These are phyloP conservation scores for Piezodorus guildinii DNA, from an alignment of 1,140 invertebrate species.

Conservation along the genomic window DNA sequence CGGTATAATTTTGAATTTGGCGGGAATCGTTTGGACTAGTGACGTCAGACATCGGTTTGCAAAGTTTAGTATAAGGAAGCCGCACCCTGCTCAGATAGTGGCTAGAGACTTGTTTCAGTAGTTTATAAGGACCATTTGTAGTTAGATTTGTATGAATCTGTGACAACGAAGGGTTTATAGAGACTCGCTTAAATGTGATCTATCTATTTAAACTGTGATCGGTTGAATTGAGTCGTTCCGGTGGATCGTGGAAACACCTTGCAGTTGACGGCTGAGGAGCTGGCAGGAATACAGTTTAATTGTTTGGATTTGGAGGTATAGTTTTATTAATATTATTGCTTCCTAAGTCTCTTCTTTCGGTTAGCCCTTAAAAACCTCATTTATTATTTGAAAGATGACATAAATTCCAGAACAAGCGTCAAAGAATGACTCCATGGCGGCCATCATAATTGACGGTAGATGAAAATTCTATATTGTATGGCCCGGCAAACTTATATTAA, in stretches of 20 bases:
- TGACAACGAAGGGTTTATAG: slow-evolving; percentile 22
- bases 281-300: slow-evolving; percentile 23
- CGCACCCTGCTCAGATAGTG: slow-evolving; percentile 29
- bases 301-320: slow-evolving; percentile 14
- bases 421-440: background rate
- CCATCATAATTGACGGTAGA: slow-evolving; percentile 11
- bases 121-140: slow-evolving; percentile 19
- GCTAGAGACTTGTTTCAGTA: slow-evolving; percentile 22
- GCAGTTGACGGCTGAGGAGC: slow-evolving; percentile 25
- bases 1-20: slow-evolving; percentile 19
- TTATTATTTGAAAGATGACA: too few species aligned
- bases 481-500: too few species aligned
- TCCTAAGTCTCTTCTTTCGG: too few species aligned
- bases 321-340: background rate
- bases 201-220: background rate
- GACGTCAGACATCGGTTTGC: slow-evolving; percentile 30
- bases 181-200: slow-evolving; percentile 27
- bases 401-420: too few species aligned
- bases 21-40: slow-evolving; percentile 16
- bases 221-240: slow-evolving; percentile 17
- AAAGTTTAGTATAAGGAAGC: slow-evolving; percentile 30
- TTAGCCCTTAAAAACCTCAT: too few species aligned
- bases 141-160: slow-evolving; percentile 27
- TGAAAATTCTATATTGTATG: too few species aligned
- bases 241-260: slow-evolving; percentile 22